These are phyloP conservation scores for Chaetops frenatus DNA, from an alignment of 2,113 vertebrate genomes.

Conservation along the genomic window DNA sequence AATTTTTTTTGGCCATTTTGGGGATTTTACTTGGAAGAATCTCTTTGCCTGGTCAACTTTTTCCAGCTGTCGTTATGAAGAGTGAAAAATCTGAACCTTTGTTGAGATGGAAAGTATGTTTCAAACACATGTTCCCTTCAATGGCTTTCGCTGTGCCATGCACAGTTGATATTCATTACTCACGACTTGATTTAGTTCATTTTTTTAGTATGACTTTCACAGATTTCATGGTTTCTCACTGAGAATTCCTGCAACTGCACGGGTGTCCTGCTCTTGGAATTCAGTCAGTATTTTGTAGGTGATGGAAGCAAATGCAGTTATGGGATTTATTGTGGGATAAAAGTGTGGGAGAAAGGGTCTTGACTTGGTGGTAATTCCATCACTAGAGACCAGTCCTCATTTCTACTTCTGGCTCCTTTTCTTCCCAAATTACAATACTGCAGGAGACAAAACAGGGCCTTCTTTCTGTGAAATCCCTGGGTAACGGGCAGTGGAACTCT, in stretches of 20 bases:
- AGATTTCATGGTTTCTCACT: background rate
- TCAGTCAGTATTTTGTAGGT: background rate
- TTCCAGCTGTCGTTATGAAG: background rate
- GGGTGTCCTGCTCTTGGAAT: background rate
- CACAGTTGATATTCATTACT: slow-evolving; percentile 16
- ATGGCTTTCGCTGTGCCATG: background rate
- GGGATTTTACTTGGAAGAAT: background rate
- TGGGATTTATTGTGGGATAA: background rate
- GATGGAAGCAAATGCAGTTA: background rate
- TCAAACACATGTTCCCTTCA: slow-evolving; percentile 3
- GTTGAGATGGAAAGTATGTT: slow-evolving; percentile 29
- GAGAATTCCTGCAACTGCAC: background rate
- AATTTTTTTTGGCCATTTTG: background rate
- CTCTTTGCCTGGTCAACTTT: background rate
- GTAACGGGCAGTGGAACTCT: background rate
- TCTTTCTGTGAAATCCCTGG: background rate
- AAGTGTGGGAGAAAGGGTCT: background rate
- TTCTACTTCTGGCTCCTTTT: background rate
- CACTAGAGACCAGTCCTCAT: background rate
- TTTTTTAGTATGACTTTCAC: background rate
- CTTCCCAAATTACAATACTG: background rate
- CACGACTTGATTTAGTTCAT: background rate
- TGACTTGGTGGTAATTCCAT: background rate
- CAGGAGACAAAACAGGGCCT: background rate
- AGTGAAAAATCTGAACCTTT: background rate